Evolutionary conservation across 2,113 vertebrate genomes (phyloP), one percentile per base, ranked within the genome.

Genomic region (Myxocyprinus asiaticus): DNA sequence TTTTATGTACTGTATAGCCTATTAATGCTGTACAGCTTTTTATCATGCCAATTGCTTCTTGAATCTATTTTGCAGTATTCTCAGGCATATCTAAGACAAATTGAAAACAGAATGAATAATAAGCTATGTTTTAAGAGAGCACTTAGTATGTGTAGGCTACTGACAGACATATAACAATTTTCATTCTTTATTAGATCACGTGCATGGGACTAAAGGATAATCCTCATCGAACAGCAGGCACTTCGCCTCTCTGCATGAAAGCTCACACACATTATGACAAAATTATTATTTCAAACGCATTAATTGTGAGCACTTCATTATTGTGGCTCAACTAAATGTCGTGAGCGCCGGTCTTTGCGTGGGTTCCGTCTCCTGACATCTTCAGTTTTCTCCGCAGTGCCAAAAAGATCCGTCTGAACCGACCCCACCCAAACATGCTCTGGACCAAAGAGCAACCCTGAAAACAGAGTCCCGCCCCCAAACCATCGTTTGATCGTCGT

Each of bases 311-410:
- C 70, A 45, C 70, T 47, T 59, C 9, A 47, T 59, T 45, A 61
- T 61, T 73, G 12, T 6, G 51, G 43, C 33, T 15, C 9, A 45
- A 59, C 22, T 73, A 47, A 61, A 74, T 63, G 71, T 50, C 71
- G 63, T 6, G 4, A 63, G 58, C 71, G 14, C n/a, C 14, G 15
- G 50, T 4, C 10, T 7, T 17, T 62, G n/a, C 48, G 65, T 74
- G 72, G 45, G 58, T 8, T 47, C 22, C 3, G 22, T 4, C 74
- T 58, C n/a, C 47, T 14, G 61, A 65, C 68, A 50, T 73, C 63
- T 62, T 62, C 69, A 50, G 77, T 88, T 90, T 92, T 92, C 89
- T 91, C 91, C 91, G 92, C 92, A 93, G 89, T 93, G 92, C 22
- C 22, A 33, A 33, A 33, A 53, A 33, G 22, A 53, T 15, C 22